These are phyloP conservation scores for Cygnus atratus DNA, from an alignment of 2,113 vertebrate species.

Conservation along the genomic window DNA sequence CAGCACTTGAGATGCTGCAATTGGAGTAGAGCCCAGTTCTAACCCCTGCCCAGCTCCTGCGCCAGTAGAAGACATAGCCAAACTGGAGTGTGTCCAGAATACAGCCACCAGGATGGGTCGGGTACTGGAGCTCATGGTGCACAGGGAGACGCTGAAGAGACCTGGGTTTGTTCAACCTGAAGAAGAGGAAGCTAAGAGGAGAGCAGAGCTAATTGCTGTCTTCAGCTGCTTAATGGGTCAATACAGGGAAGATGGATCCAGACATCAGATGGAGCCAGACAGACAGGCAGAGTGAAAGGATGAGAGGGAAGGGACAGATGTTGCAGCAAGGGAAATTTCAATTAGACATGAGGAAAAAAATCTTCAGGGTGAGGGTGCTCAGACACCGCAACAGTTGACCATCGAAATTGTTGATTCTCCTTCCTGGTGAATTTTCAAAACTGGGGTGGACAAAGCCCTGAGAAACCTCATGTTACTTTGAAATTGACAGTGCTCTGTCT, in stretches of 20 bases:
- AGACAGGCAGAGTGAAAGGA: not conserved
- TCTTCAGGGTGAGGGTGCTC: not conserved
- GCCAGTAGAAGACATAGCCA: not conserved
- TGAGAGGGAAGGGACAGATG: not conserved
- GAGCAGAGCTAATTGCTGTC: slow-evolving; percentile 22
- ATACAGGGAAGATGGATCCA: slow-evolving; percentile 34
- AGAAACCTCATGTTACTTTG: not conserved
- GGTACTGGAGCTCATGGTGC: not conserved
- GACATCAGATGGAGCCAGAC: not conserved
- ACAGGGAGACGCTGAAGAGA: not conserved
- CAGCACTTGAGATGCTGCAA: not conserved
- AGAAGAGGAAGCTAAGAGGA: not conserved
- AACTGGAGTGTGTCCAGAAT: not conserved
- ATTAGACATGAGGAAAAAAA: not conserved
- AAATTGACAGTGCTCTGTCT: not conserved
- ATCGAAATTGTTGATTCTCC: not conserved
- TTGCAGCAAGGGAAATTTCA: slow-evolving; percentile 19
- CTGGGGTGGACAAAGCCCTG: not conserved
- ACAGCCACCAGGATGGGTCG: not conserved
- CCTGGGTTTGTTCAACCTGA: not conserved
- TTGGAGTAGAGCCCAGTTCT: not conserved
- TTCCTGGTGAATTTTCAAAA: not conserved
- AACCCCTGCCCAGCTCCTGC: not conserved
- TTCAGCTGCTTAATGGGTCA: slow-evolving; percentile 26
- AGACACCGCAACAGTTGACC: not conserved